A percentile compares a stretch with the other conserved stretches of the same genome.
Conservation (phyloP, 92 coral and sea anemone species). For the Metridium senile region DNA sequence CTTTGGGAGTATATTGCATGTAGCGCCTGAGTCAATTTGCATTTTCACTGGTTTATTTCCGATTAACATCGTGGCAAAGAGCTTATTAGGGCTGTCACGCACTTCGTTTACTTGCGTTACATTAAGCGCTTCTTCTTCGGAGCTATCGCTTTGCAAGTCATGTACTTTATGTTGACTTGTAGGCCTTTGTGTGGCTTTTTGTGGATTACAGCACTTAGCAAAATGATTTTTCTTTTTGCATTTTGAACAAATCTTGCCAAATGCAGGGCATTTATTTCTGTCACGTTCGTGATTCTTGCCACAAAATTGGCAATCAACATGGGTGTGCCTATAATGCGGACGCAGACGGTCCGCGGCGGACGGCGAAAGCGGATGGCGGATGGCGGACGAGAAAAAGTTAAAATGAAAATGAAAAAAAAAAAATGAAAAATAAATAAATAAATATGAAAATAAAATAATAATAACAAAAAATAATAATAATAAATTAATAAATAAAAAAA, state of each 20-base stretch:
- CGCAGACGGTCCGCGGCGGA: too few relatives aligned
- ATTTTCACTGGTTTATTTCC: conserved; percentile 12
- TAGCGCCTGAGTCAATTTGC: conserved; percentile 33
- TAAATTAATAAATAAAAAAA: too few relatives aligned
- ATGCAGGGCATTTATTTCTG: conserved; percentile 55
- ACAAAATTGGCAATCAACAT: conserved; percentile 35
- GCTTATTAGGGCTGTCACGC: conserved; percentile 5
- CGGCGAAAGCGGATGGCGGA: too few relatives aligned
- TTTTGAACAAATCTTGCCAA: conserved; percentile 37
- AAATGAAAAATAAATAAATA: too few relatives aligned
- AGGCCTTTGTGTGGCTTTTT: not conserved
- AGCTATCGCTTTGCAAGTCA: conserved; percentile 11
- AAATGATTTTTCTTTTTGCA: conserved; percentile 45
- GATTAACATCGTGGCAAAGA: conserved; percentile 36
- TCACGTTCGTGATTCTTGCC: conserved; percentile 20
- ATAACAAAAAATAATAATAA: too few relatives aligned
- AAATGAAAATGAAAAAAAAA: too few relatives aligned
- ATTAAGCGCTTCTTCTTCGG: not conserved
- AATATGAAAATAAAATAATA: too few relatives aligned
- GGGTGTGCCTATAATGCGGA: too few relatives aligned
- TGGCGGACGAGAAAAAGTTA: too few relatives aligned
- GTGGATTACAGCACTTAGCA: conserved; percentile 7
- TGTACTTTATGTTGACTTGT: not conserved
- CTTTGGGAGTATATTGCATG: conserved; percentile 36
- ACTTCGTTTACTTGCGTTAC: not conserved